Conservation (phyloP, 2,888 invertebrate species). For the Lochmaea crataegi region DNA sequence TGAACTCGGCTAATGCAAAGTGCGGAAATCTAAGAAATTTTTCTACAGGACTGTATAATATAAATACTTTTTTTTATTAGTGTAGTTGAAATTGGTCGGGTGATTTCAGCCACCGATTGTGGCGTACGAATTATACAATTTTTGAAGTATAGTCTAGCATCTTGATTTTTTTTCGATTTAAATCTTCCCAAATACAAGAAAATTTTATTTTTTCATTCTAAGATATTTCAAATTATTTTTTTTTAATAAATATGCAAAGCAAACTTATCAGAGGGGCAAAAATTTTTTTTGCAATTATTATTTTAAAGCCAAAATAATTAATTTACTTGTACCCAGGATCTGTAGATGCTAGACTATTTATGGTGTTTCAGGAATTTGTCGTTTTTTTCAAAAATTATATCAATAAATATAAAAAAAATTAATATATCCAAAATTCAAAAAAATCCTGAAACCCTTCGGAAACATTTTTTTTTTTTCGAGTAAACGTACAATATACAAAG, state of each 20-base stretch:
- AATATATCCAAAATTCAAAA: background rate
- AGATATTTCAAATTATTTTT: too few relatives aligned
- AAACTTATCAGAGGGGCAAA: too few relatives aligned
- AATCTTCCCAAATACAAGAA: background rate
- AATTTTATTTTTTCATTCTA: too few relatives aligned
- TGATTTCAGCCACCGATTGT: conserved; percentile 55
- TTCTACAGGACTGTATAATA: conserved; percentile 43
- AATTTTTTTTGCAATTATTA: too few relatives aligned
- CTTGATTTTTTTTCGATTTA: conserved; percentile 14
- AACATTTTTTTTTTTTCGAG: conserved; percentile 16
- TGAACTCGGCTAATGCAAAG: conserved; percentile 34
- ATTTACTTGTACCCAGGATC: background rate
- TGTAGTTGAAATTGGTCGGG: conserved; percentile 61
- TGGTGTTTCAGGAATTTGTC: conserved; percentile 28
- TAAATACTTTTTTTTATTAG: conserved; percentile 52
- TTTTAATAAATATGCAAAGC: too few relatives aligned
- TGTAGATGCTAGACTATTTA: background rate
- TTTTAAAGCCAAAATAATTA: background rate
- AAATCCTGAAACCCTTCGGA: conserved; percentile 35
- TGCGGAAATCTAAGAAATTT: conserved; percentile 28
- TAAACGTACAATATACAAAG: conserved; percentile 28
- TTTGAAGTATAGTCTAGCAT: conserved; percentile 37
- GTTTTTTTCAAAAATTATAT: conserved; percentile 30
- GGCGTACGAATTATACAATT: conserved; percentile 52
- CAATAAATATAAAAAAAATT: background rate